Evolutionary conservation across 2,113 vertebrate genomes (phyloP).

Genomic region (Strigops habroptila): DNA sequence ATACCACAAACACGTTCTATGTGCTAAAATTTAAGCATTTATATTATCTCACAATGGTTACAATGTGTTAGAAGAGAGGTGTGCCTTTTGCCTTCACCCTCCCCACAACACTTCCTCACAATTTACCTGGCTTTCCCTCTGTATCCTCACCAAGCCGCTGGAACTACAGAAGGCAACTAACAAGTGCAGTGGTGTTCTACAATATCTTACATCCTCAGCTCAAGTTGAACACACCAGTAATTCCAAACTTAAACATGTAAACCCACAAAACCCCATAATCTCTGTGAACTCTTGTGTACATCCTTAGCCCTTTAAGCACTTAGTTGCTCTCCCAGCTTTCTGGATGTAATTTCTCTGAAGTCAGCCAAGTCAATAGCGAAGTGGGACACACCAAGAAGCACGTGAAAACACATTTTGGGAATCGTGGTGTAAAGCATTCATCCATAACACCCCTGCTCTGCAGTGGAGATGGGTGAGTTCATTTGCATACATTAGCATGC

Average conservation of each 20-base stretch:
- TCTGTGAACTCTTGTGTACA: not conserved
- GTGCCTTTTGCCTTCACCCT: not conserved
- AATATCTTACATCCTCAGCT: not conserved
- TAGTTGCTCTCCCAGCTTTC: not conserved
- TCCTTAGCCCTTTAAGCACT: not conserved
- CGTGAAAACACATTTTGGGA: not conserved
- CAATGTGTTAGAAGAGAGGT: fast-evolving
- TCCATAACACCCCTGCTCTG: not conserved
- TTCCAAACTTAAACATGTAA: not conserved
- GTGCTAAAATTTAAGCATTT: not conserved
- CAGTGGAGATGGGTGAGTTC: not conserved
- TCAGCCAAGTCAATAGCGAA: not conserved
- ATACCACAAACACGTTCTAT: not conserved
- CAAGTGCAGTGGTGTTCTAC: not conserved
- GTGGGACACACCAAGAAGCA: not conserved
- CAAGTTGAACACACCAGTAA: not conserved
- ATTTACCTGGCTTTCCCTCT: not conserved
- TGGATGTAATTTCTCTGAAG: not conserved
- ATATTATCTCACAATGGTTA: not conserved
- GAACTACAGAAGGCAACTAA: not conserved
- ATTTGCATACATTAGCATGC: not conserved
- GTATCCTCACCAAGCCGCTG: not conserved
- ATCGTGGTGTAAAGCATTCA: not conserved
- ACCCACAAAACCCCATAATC: not conserved
- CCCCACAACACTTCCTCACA: not conserved